Evolutionary conservation across 2,113 vertebrate species (phyloP), one percentile per base, ranked within the genome.

Genomic region (Brachionichthys hirsutus): DNA sequence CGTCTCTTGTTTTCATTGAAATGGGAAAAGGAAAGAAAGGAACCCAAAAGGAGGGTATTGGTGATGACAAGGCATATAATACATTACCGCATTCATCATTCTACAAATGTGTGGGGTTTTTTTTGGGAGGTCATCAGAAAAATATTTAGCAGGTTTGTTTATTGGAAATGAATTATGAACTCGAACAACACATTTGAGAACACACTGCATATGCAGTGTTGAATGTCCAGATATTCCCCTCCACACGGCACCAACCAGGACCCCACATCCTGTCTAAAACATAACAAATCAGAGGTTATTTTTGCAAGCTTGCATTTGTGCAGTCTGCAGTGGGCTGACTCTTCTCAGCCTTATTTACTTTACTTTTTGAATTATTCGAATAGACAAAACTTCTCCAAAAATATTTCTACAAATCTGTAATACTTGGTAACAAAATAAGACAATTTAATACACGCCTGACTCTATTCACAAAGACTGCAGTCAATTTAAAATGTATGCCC

Each of bases 1-100:
- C 59, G 51, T 15, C 65, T 75, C 81, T 74, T 67, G 65, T 81
- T 80, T 81, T 82, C 72, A 63, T 71, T 64, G 49, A 86, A 75
- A 78, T 70, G 57, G 43, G n/a, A 54, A 80, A 81, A 76, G 73
- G 56, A 85, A 86, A 80, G 77, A 90, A 89, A 88, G 83, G 74
- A 81, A 85, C 80, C 78, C 51, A 74, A 85, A 88, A 86, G 46
- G 54, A 22, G 54, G 41, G 45, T 52, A 18, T 13, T 5, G 36
- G 20, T 47, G 24, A 30, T 30, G 24, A 54, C 47, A 42, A 19
- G n/a, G 24, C 38, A n/a, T n/a, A 15, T 30, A 6, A 15, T 42
- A 42, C 70, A 56, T 73, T 9, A 40, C 9, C 15, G n/a, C 3
- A 14, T 7, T 3, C 52, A 19, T 20, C 54, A 73, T 73, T 42